Base-by-base conservation (phyloP, 2,113 vertebrate genomes). In the Entomyzon cyanotis region DNA sequence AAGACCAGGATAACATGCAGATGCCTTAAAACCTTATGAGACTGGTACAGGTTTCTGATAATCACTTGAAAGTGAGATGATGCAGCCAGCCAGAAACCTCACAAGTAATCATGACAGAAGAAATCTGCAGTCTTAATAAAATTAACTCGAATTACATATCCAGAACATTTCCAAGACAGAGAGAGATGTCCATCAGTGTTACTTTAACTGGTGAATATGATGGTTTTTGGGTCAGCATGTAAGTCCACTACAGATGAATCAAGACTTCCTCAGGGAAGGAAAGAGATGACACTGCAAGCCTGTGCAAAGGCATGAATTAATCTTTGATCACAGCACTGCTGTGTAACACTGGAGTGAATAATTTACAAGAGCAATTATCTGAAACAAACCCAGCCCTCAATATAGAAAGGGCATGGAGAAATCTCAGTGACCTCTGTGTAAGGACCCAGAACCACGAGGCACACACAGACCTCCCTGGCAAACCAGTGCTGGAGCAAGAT, bases 301-400 rank as follows among this genome's bases (percentile, higher is more conserved):
- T 69, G 46, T 37, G 79, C 17, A 9, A 93, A 31, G 33, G 89
- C 67, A 93, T 52, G 92, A 93, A 91, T 47, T 83, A 78, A 82
- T 81, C 82, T 96, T 97, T 93, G 41, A 39, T 91, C 90, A 90
- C 47, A 96, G 91, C 76, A 78, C 60, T 56, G 46, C 80, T 88
- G 73, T 10, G 35, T 70, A 96, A 96, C 69, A 79, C 84, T 9
- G 1, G 58, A 76, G 30, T 96, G 88, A 97, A 93, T 97, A 96
- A 97, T 95, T 96, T 53, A 98, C 10, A 1, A 92, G 70, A 96
- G 73, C 75, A 95, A 94, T 91, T 83, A 94, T 81, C 95, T 68
- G 87, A 88, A 79, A 80, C 35, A 70, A 95, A 78, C 27, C 67
- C 55, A 92, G 59, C 39, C 80, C 89, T 93, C 65, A 87, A 47